Evolutionary conservation across 2,113 vertebrate genomes (phyloP), one percentile per base, ranked within the genome.

Genomic region (Calonectris borealis): DNA sequence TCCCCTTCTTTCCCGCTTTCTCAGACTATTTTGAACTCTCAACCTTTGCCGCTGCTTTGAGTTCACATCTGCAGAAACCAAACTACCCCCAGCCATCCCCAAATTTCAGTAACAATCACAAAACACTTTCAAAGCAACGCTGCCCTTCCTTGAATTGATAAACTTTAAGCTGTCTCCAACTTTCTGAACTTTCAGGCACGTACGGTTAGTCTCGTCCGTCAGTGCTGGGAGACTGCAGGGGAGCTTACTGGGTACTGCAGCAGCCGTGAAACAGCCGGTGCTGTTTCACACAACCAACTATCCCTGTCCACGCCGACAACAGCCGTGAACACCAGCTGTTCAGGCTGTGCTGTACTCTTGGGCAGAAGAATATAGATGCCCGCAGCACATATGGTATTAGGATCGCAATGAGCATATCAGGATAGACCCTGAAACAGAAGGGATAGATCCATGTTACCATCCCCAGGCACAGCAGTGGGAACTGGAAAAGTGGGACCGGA

Each of bases 11-110:
- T 25, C 93, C 94, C 0, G 1, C 80, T 92, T 86, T 16, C 92
- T 90, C 80, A 86, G 44, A 76, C 77, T 86, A 21, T 88, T 95
- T 93, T 82, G 91, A 96, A 97, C 96, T 62, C 89, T 55, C 61
- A 77, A 94, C 91, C 95, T 95, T 90, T 3, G 8, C 73, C 7
- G 42, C 91, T 4, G 46, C 95, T 96, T 95, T 97, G 91, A 94
- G 91, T n/a, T 92, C 83, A 25, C 81, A 93, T 77, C 91, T 27
- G 26, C 96, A 73, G 86, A 88, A 87, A 62, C 77, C 40, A 34
- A 84, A 68, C 81, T 65, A 48, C 25, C 69, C 55, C 17, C 61
- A 66, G 73, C 58, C 84, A 73, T 6, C 62, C 78, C 94, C 84
- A 90, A 88, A 95, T 70, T 90, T 84, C 86, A 58, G 81, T 38